Base-by-base conservation (phyloP, 2,888 invertebrate genomes). In the Melikaiella ostensackeni region DNA sequence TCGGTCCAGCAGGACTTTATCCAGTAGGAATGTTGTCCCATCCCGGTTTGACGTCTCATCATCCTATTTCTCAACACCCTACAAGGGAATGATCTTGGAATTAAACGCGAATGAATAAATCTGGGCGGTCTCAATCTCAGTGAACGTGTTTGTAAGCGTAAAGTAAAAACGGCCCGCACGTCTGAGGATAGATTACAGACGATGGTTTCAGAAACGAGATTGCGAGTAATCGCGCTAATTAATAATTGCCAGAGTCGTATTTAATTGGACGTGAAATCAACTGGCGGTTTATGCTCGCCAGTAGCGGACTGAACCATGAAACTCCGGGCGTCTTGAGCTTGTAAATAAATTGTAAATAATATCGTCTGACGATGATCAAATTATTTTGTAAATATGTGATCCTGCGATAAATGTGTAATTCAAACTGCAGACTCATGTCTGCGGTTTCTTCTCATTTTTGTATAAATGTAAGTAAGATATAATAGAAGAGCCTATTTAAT, bases 11-110 rank as follows among this genome's bases (percentile, higher is more conserved):
- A 0, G 87, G 86, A n/a, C 86, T 91, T 35, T 91, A 91, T 82
- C 84, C 86, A 35, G 87, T 91, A 73, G 85, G 89, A 73, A 89
- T 91, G 88, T 82, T 91, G 74, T 85, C 89, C 63, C 90, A 91
- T 83, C 88, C 88, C n/a, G 87, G 88, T 59, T 77, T 90, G 61
- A 80, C 87, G 74, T 75, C 84, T 59, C 88, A 89, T 81, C 88
- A 89, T 79, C 77, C 89, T 57, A 85, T 89, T 78, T 77, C 86
- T 63, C 89, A 88, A 80, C 90, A 90, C 82, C 86, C 86, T 70
- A 82, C 86, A 59, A 88, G 90, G 75, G 89, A 90, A 73, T 79
- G 75, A 82, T 46, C 38, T 57, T 75, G 74, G 66, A n/a, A 30
- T 59, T 66, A 61, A 75, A 64, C 75, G 42, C 21, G 74, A 50